Evolutionary conservation across 2,888 invertebrate species (phyloP).

Genomic region (Acheta domesticus): DNA sequence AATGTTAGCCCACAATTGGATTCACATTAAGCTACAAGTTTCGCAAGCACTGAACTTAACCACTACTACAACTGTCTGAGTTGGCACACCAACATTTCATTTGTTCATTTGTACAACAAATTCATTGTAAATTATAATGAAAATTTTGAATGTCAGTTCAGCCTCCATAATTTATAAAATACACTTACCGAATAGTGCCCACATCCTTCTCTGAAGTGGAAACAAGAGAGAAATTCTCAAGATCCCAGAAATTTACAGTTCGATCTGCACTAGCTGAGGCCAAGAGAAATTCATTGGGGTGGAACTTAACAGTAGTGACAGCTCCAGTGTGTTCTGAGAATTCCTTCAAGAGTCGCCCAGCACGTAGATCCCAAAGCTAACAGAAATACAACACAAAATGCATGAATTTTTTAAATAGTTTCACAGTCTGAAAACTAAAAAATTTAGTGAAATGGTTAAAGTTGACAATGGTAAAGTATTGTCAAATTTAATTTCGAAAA

Average conservation of each 20-base stretch:
- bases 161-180: constrained; percentile 37
- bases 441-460: too few relatives aligned
- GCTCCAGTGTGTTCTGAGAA: constrained; percentile 78
- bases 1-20: too few relatives aligned
- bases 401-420: not conserved
- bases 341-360: constrained; percentile 84
- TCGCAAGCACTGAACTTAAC: too few relatives aligned
- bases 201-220: constrained; percentile 64
- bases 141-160: too few relatives aligned
- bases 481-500: too few relatives aligned
- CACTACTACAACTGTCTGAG: too few relatives aligned
- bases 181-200: constrained; percentile 33
- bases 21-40: too few relatives aligned
- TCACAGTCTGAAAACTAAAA: not conserved
- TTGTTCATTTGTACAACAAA: too few relatives aligned
- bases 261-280: constrained; percentile 87
- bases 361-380: constrained; percentile 83
- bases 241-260: constrained; percentile 90
- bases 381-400: not conserved
- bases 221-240: constrained; percentile 85
- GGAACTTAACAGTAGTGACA: constrained; percentile 91
- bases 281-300: constrained; percentile 92
- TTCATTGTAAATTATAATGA: too few relatives aligned
- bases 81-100: too few relatives aligned
- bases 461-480: too few relatives aligned